Conservation (phyloP, 1,140 invertebrate genomes). For the Brachionus rotundiformis region DNA sequence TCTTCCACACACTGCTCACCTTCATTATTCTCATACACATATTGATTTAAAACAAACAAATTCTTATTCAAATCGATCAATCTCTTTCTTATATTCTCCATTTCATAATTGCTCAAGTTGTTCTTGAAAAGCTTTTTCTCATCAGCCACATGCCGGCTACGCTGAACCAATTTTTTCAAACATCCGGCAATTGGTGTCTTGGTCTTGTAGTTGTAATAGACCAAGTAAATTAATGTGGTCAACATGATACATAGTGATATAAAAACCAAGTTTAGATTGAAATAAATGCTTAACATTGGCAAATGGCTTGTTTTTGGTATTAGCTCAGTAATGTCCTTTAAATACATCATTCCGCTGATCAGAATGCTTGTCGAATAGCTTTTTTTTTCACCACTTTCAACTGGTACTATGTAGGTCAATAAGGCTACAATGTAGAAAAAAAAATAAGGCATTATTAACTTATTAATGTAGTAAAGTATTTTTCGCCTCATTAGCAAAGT, state of each 20-base stretch:
- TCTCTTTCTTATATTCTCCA: not conserved
- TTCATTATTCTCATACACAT: not conserved
- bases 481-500: slow-evolving; percentile 43
- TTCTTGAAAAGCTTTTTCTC: not conserved
- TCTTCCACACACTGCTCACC: not conserved
- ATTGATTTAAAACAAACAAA: not conserved
- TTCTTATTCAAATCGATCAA: not conserved
- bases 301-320: slow-evolving; percentile 44
- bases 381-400: slow-evolving; percentile 50
- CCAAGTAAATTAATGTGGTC: slow-evolving; percentile 20
- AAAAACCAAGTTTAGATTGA: slow-evolving; percentile 29
- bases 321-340: slow-evolving; percentile 6
- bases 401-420: slow-evolving; percentile 10
- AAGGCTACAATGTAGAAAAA: slow-evolving; percentile 31
- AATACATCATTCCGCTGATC: slow-evolving; percentile 33
- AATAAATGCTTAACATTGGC: slow-evolving; percentile 29
- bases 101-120: not conserved
- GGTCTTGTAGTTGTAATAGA: slow-evolving; percentile 22
- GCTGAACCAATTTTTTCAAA: not conserved
- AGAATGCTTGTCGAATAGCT: slow-evolving; percentile 48
- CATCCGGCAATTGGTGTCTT: not conserved
- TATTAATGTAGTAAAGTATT: slow-evolving; percentile 39
- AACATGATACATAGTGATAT: slow-evolving; percentile 18
- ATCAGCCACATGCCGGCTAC: not conserved
- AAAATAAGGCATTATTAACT: slow-evolving; percentile 36